Percentiles rank a stretch among this genome's conserved stretches.
These are phyloP conservation scores for Trypoxylus dichotomus DNA, from an alignment of 1,140 invertebrate species.

Conservation along the genomic window DNA sequence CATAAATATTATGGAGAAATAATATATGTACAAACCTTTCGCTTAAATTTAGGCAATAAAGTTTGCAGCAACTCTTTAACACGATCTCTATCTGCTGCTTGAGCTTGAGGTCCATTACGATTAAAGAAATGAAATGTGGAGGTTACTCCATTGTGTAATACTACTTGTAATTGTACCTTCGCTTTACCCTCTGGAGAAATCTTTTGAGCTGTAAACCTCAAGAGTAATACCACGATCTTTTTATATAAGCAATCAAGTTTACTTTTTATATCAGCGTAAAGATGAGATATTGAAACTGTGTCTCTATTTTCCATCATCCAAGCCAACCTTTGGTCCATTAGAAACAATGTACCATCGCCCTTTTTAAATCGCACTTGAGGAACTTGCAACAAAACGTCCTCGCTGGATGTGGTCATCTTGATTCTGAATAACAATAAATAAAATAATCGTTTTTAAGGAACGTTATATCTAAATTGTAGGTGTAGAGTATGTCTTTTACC, in stretches of 20 bases:
- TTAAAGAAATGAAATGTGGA: constrained; percentile 99
- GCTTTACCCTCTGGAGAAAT: constrained; percentile 98
- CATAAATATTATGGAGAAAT: constrained; percentile 18
- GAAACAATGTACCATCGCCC: constrained; percentile 91
- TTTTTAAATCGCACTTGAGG: constrained; percentile 93
- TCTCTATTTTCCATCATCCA: constrained; percentile 94
- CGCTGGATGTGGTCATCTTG: constrained; percentile 77
- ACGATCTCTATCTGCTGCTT: constrained; percentile 87
- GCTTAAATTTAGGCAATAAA: constrained; percentile 92
- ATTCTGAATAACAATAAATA: not conserved
- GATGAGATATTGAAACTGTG: constrained; percentile 87
- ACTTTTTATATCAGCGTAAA: constrained; percentile 97
- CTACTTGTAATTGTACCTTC: constrained; percentile 98
- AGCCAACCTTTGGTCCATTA: constrained; percentile 92
- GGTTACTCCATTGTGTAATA: constrained; percentile 89
- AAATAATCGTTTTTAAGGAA: not conserved
- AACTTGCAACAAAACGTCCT: constrained; percentile 92
- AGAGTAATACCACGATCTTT: not conserved
- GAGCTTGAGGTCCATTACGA: constrained; percentile 75
- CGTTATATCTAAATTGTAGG: not conserved
- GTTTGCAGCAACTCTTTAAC: constrained; percentile 93
- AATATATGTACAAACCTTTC: constrained; percentile 60
- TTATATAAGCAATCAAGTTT: constrained; percentile 48
- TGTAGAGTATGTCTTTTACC: not conserved
- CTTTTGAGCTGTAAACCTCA: constrained; percentile 81